A percentile compares a stretch with the other conserved stretches of the same genome.
Conservation (phyloP, 1,140 invertebrate species). For the Hylaeus volcanicus region DNA sequence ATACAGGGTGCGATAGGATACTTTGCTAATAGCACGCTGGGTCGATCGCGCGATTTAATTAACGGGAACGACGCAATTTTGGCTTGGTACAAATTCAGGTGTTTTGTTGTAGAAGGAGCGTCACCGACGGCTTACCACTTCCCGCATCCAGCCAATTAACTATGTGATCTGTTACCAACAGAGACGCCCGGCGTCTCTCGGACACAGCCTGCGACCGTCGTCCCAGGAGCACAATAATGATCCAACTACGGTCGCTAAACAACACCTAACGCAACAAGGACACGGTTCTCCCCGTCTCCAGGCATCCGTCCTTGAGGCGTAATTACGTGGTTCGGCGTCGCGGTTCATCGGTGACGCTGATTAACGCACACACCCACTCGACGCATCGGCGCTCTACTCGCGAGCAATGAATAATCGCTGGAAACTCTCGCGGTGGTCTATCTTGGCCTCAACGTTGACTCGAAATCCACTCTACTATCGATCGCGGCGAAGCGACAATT, state of each 20-base stretch:
- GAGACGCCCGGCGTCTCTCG: background rate
- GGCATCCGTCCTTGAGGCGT: background rate
- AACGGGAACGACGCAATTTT: slow-evolving; percentile 37
- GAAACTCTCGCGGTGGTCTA: too few species aligned
- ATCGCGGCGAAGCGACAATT: background rate
- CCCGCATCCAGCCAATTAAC: slow-evolving; percentile 57
- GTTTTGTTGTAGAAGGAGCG: background rate
- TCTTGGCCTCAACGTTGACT: too few species aligned
- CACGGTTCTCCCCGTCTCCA: background rate
- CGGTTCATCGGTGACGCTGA: slow-evolving; percentile 47
- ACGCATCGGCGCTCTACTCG: slow-evolving; percentile 14
- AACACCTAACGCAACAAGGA: slow-evolving; percentile 57
- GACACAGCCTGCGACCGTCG: slow-evolving; percentile 17
- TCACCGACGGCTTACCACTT: slow-evolving; percentile 45
- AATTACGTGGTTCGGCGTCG: slow-evolving; percentile 39
- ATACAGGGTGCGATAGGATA: background rate
- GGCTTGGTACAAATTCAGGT: slow-evolving; percentile 34
- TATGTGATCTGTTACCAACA: slow-evolving; percentile 65
- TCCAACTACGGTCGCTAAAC: slow-evolving; percentile 67
- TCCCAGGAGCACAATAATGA: slow-evolving; percentile 72
- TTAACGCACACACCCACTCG: slow-evolving; percentile 40
- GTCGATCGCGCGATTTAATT: slow-evolving; percentile 51
- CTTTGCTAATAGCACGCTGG: background rate
- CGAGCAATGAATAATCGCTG: slow-evolving; percentile 4
- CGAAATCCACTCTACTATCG: background rate